These are phyloP conservation scores for Peucedramus taeniatus DNA, from an alignment of 2,113 vertebrate genomes.

Conservation along the genomic window DNA sequence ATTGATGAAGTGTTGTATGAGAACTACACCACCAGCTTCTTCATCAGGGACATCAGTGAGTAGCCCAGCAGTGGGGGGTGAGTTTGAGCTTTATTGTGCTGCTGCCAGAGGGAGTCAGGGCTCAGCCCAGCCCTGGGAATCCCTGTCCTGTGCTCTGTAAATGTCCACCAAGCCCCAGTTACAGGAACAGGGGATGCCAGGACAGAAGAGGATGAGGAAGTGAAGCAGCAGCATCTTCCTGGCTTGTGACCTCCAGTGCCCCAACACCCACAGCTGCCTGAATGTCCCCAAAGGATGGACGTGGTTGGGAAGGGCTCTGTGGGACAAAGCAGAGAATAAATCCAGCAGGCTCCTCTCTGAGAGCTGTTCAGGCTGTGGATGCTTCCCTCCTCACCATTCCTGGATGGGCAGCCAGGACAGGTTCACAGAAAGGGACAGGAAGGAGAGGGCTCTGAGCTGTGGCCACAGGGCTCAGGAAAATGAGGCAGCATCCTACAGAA, in stretches of 20 bases:
- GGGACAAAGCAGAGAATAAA: not conserved
- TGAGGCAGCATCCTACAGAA: not conserved
- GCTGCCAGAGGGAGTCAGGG: not conserved
- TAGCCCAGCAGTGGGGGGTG: not conserved
- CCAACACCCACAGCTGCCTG: not conserved
- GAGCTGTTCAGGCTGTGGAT: not conserved
- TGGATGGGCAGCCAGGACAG: not conserved
- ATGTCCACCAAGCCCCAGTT: not conserved
- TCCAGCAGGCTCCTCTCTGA: not conserved
- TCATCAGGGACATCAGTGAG: conserved; percentile 77
- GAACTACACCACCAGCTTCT: conserved; percentile 71
- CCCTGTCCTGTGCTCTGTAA: conserved; percentile 9
- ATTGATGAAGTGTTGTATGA: conserved; percentile 65
- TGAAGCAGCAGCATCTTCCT: not conserved
- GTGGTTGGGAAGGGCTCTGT: not conserved
- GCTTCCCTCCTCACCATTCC: not conserved
- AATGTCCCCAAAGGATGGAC: not conserved
- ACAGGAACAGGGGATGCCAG: conserved; percentile 11
- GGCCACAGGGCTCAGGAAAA: not conserved
- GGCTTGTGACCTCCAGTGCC: not conserved
- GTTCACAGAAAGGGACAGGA: not conserved
- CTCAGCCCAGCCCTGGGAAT: not conserved
- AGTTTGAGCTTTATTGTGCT: not conserved
- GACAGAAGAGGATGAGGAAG: not conserved
- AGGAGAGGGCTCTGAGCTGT: not conserved